Conservation (phyloP, 2,113 vertebrate species). For the Symphodus melops region DNA sequence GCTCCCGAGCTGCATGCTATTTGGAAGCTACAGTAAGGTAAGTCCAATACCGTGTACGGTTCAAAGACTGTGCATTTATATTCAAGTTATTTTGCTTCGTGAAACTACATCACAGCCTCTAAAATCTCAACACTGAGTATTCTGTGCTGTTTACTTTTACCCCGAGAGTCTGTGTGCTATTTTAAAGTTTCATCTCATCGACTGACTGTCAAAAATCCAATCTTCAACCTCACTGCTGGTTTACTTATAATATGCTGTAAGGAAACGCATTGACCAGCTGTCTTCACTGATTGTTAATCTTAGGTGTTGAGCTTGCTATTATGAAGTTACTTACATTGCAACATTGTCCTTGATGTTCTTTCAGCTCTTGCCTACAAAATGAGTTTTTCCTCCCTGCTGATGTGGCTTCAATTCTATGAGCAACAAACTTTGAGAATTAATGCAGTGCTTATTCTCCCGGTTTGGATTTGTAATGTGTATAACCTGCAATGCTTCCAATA, state of each 20-base stretch:
- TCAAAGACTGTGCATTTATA: background rate
- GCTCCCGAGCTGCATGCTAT: conserved; percentile 53
- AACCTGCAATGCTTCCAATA: background rate
- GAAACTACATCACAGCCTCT: background rate
- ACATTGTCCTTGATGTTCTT: background rate
- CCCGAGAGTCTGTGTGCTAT: background rate
- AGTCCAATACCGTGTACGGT: conserved; percentile 13
- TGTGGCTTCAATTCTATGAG: background rate
- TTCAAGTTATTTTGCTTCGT: conserved; percentile 22
- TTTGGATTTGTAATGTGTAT: background rate
- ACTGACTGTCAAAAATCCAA: conserved; percentile 14
- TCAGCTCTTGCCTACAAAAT: background rate
- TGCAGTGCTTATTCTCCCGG: background rate
- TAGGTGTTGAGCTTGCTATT: background rate
- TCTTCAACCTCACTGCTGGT: background rate
- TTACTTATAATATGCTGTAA: background rate
- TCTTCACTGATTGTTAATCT: conserved; percentile 13
- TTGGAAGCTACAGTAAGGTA: conserved; percentile 58
- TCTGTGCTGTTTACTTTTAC: background rate
- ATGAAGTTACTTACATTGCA: background rate
- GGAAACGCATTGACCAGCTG: background rate
- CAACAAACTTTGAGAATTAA: background rate
- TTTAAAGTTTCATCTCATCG: conserved; percentile 12
- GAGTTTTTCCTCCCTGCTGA: background rate
- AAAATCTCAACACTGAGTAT: background rate